Conservation (phyloP, 2,113 vertebrate genomes). For the Pseudolaguvia tuberculata region DNA sequence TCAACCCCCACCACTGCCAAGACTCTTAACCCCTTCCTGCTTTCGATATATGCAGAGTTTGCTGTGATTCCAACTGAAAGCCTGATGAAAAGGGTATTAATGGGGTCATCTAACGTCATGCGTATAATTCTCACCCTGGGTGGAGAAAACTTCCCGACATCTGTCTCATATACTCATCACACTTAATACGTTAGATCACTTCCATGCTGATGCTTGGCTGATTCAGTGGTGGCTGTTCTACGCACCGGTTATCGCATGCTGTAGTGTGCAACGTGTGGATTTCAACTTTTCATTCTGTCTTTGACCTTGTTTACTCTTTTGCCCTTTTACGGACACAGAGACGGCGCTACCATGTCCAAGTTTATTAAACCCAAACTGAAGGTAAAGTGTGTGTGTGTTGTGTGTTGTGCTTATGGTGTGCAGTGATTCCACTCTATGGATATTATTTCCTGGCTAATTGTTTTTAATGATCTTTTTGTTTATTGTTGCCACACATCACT, state of each 20-base stretch:
- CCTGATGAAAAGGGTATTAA: too few relatives aligned
- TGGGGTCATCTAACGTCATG: too few relatives aligned
- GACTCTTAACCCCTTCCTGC: too few relatives aligned
- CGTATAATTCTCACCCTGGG: not conserved
- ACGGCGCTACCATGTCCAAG: conserved; percentile 76
- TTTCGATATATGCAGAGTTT: too few relatives aligned
- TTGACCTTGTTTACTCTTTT: conserved; percentile 38
- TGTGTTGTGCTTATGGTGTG: conserved; percentile 37
- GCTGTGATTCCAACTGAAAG: too few relatives aligned
- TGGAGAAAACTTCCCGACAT: not conserved
- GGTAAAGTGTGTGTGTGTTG: conserved; percentile 72
- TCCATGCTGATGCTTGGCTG: not conserved
- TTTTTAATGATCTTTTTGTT: too few relatives aligned
- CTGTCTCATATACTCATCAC: not conserved
- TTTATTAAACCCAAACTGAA: conserved; percentile 87
- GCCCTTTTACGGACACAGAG: conserved; percentile 45
- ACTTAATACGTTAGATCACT: conserved; percentile 4
- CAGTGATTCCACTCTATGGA: not conserved
- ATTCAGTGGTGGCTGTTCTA: not conserved
- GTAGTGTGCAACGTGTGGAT: not conserved
- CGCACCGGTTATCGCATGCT: not conserved
- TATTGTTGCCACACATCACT: too few relatives aligned
- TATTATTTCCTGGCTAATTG: not conserved
- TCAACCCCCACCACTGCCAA: too few relatives aligned
- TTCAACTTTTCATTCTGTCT: not conserved